phyloP scores from a whole-genome alignment of 1,140 invertebrate species.

The Drosophila teissieri region DNA sequence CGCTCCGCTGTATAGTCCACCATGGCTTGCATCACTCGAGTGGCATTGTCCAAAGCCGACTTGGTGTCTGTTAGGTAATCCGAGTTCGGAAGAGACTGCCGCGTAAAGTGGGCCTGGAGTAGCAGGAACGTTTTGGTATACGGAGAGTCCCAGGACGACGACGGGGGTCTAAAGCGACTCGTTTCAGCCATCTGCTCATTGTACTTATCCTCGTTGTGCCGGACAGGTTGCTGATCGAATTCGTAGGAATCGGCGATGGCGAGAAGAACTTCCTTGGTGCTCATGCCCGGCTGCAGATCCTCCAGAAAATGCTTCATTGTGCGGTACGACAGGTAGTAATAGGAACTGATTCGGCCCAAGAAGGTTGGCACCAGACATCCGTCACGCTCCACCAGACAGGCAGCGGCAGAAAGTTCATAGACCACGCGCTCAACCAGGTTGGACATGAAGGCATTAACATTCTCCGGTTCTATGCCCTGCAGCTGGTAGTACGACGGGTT shows the following conservation, averaged over 20 bases:
- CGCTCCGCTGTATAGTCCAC: conserved; percentile 96
- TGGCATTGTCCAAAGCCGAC: conserved; percentile 97
- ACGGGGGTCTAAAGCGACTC: conserved; percentile 90
- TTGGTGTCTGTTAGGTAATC: conserved; percentile 99
- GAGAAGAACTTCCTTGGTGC: conserved; percentile 90
- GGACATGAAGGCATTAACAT: conserved; percentile 91
- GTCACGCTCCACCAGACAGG: conserved; percentile 91
- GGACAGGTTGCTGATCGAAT: conserved; percentile 96
- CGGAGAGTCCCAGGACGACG: conserved; percentile 92
- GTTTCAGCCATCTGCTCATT: conserved; percentile 95
- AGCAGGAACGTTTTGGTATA: conserved; percentile 97
- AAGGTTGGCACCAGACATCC: conserved; percentile 91
- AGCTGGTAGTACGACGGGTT: conserved; percentile 98
- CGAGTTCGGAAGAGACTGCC: conserved; percentile 92
- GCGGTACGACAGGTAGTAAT: conserved; percentile 98
- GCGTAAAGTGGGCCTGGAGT: conserved; percentile 96
- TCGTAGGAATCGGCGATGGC: conserved; percentile 95
- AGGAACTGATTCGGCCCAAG: conserved; percentile 96
- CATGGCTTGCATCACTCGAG: conserved; percentile 98
- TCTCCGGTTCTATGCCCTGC: conserved; percentile 89
- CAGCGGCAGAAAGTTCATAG: conserved; percentile 89
- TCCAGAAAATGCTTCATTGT: conserved; percentile 94
- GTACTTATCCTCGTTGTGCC: conserved; percentile 98
- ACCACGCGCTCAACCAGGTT: conserved; percentile 92
- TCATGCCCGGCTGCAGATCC: conserved; percentile 88